Percentiles rank a stretch among this genome's conserved stretches.
Conservation (phyloP, 2,888 invertebrate genomes). For the Elaeidobius kamerunicus region DNA sequence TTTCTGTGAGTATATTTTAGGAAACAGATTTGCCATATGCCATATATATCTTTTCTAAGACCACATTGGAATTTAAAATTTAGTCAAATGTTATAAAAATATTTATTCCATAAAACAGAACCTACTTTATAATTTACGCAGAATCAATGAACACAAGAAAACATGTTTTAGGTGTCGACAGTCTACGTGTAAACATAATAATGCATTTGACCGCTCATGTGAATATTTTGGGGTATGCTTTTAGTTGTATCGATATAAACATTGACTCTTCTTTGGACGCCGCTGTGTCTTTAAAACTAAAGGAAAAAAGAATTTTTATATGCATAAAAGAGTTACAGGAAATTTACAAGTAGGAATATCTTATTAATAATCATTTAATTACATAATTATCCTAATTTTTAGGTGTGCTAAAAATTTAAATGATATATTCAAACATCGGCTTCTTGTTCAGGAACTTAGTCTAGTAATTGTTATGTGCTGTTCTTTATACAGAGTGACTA, state of each 20-base stretch:
- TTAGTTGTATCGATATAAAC: constrained; percentile 12
- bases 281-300: background rate
- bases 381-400: background rate
- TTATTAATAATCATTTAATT: background rate
- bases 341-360: constrained; percentile 17
- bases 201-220: background rate
- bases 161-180: background rate
- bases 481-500: constrained; percentile 6
- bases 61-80: too few relatives aligned
- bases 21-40: too few relatives aligned
- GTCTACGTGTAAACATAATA: background rate
- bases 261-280: background rate
- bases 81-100: too few relatives aligned
- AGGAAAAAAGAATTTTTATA: constrained; percentile 18
- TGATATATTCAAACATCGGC: background rate
- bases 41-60: too few relatives aligned
- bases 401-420: constrained; percentile 4
- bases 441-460: constrained; percentile 5
- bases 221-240: background rate
- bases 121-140: too few relatives aligned
- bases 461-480: constrained; percentile 3
- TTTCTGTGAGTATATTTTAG: constrained; percentile 26
- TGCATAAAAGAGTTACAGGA: constrained; percentile 20
- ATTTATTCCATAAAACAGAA: too few relatives aligned
- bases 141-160: too few relatives aligned